These are phyloP conservation scores for Armadillidium nasatum DNA, from an alignment of 1,140 invertebrate species.

Conservation along the genomic window DNA sequence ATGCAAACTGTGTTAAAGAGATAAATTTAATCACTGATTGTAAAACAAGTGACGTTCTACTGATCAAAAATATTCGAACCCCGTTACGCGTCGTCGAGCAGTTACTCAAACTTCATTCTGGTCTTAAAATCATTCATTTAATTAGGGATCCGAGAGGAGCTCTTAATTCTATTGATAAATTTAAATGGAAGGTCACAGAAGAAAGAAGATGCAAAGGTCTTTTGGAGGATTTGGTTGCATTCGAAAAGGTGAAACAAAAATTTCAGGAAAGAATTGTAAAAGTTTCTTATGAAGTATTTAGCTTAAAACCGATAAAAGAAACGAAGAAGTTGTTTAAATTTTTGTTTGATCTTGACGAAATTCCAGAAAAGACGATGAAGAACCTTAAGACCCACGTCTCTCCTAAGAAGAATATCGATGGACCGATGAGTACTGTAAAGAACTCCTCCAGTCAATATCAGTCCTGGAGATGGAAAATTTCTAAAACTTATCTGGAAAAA, in stretches of 20 bases:
- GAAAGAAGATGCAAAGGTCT: not conserved
- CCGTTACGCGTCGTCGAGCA: not conserved
- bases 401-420: not conserved
- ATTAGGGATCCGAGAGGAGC: not conserved
- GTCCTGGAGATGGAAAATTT: not conserved
- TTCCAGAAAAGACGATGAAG: not conserved
- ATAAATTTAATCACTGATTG: not conserved
- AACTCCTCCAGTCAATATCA: not conserved
- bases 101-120: not conserved
- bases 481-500: not conserved
- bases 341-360: not conserved
- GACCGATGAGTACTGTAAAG: not conserved
- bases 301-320: not conserved
- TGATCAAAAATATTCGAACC: not conserved
- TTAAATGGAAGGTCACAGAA: not conserved
- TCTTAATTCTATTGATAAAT: not conserved
- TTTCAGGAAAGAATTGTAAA: not conserved
- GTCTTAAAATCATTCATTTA: not conserved
- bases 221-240: not conserved
- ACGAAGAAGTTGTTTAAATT: not conserved
- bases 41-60: not conserved
- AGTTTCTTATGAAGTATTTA: not conserved
- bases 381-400: not conserved
- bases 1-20: not conserved
- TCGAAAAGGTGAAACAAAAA: not conserved